Evolutionary conservation across 2,888 invertebrate species (phyloP).

Genomic region (Drosophila lacicola): DNA sequence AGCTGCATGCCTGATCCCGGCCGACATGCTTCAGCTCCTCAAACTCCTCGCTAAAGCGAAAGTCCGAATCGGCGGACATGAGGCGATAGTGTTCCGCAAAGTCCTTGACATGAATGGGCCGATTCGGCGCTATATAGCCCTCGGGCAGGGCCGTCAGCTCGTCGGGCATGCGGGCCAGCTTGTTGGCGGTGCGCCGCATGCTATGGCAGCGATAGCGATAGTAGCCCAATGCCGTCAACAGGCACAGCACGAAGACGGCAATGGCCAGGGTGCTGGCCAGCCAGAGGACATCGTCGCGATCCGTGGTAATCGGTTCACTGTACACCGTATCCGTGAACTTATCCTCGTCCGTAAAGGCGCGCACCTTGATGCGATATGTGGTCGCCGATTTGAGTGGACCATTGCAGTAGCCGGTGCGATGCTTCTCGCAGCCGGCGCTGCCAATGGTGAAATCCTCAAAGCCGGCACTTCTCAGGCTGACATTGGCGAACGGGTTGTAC

Average conservation of each 20-base stretch:
- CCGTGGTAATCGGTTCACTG: constrained; percentile 94
- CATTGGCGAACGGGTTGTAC: constrained; percentile 93
- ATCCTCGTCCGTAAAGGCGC: constrained; percentile 97
- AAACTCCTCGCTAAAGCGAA: constrained; percentile 97
- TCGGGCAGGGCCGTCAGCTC: constrained; percentile 90
- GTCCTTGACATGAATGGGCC: constrained; percentile 93
- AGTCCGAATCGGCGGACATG: constrained; percentile 99
- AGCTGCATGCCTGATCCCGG: constrained; percentile 95
- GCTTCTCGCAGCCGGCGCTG: constrained; percentile 91
- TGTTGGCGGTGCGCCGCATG: constrained; percentile 87
- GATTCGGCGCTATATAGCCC: constrained; percentile 91
- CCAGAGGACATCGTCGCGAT: constrained; percentile 85
- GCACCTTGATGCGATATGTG: constrained; percentile 95
- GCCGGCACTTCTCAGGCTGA: constrained; percentile 86
- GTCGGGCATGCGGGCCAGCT: constrained; percentile 88
- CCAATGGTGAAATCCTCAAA: constrained; percentile 95
- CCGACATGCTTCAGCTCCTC: constrained; percentile 98
- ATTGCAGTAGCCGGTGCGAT: constrained; percentile 94
- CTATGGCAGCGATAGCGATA: constrained; percentile 88
- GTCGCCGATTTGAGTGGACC: constrained; percentile 96
- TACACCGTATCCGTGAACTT: constrained; percentile 97
- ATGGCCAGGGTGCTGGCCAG: constrained; percentile 27
- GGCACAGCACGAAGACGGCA: constrained; percentile 51
- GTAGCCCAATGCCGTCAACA: constrained; percentile 85
- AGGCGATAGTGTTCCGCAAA: constrained; percentile 96